Conservation (phyloP, 2,888 invertebrate species). For the Archaeoteleia sp. region DNA sequence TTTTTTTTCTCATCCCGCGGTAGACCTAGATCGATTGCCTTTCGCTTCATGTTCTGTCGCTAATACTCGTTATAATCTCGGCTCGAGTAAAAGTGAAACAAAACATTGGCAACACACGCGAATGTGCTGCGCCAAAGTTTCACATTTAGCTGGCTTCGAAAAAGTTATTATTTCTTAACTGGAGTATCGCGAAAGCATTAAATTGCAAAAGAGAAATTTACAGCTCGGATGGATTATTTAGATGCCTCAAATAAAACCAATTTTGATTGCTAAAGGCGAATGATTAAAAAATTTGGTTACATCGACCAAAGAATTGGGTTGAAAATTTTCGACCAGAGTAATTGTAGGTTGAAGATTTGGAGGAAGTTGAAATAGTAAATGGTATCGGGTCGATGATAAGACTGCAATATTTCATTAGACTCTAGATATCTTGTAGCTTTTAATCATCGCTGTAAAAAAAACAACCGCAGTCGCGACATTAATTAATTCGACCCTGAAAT, state of each 20-base stretch:
- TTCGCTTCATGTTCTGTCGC: slow-evolving; percentile 20
- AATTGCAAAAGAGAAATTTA: slow-evolving; percentile 32
- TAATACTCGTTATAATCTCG: slow-evolving; percentile 11
- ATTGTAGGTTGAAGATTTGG: no score
- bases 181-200: slow-evolving; percentile 31
- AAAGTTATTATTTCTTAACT: slow-evolving; percentile 43
- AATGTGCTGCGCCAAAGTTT: slow-evolving; percentile 11
- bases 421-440: no score
- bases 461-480: neutral
- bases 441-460: no score
- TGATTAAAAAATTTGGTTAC: no score
- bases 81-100: slow-evolving; percentile 43
- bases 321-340: no score
- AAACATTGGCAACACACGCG: slow-evolving; percentile 28
- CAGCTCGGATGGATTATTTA: no score
- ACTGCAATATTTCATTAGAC: no score
- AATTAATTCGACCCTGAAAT: slow-evolving; percentile 43
- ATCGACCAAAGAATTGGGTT: no score
- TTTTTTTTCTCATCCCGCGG: slow-evolving; percentile 17
- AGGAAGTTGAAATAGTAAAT: no score
- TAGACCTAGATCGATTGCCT: slow-evolving; percentile 43
- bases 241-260: no score
- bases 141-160: neutral
- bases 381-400: no score
- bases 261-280: no score